Conservation (phyloP, 2,797 vertebrate species). For the Lemur catta region DNA sequence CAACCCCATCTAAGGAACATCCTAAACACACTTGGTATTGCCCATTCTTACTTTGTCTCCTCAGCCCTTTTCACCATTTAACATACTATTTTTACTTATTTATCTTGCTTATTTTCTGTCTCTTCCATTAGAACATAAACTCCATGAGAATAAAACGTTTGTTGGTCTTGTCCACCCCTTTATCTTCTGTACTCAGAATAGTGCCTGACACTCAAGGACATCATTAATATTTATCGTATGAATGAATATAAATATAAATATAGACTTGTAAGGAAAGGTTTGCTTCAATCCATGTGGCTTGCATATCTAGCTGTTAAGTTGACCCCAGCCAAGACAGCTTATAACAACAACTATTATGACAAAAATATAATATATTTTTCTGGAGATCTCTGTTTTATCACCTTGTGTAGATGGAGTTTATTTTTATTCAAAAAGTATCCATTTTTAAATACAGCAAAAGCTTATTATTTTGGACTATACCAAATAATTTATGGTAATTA, state of each 20-base stretch:
- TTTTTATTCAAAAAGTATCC: not conserved
- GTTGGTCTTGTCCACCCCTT: not conserved
- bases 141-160: not conserved
- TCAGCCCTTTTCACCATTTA: not conserved
- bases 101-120: not conserved
- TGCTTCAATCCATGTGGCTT: not conserved
- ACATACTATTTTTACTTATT: not conserved
- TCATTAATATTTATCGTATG: not conserved
- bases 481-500: not conserved
- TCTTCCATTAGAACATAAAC: not conserved
- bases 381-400: not conserved
- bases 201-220: not conserved
- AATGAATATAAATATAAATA: not conserved
- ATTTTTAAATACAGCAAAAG: not conserved
- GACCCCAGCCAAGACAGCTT: not conserved
- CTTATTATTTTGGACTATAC: slow-evolving; percentile 1
- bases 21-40: not conserved
- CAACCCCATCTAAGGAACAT: not conserved
- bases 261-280: not conserved
- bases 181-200: not conserved
- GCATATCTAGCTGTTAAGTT: not conserved
- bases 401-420: not conserved
- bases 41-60: not conserved
- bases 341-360: not conserved
- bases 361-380: not conserved